Conservation (phyloP, 2,113 vertebrate species). For the Hassar affinis region DNA sequence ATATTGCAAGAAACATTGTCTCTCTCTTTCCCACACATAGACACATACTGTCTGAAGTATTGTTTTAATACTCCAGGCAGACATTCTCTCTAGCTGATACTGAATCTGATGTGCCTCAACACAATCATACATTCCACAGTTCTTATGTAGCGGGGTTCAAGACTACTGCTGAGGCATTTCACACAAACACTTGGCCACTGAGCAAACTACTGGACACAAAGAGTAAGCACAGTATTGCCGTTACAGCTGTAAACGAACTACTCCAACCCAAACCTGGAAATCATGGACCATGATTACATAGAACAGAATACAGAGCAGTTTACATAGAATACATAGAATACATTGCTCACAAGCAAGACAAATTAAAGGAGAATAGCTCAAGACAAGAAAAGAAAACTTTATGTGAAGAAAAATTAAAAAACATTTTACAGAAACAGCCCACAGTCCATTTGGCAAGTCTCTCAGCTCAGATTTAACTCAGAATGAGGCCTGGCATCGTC, state of each 20-base stretch:
- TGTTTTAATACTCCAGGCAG: neutral
- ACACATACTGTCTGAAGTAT: neutral
- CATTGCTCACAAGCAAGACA: neutral
- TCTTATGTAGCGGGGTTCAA: conserved; percentile 56
- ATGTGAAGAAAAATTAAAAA: neutral
- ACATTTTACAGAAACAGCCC: neutral
- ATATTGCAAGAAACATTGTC: neutral
- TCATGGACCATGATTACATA: neutral
- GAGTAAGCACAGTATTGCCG: neutral
- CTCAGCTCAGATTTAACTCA: no score
- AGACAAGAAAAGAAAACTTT: neutral
- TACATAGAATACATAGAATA: no score
- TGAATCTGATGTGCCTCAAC: conserved; percentile 27
- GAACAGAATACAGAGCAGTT: no score
- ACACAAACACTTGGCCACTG: neutral
- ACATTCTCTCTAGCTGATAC: conserved; percentile 25
- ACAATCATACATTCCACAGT: conserved; percentile 46
- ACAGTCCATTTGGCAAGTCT: neutral
- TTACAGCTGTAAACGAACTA: neutral
- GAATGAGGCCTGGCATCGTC: no score
- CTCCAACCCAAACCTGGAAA: neutral
- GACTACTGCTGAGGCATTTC: conserved; percentile 28
- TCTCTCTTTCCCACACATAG: neutral
- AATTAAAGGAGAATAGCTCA: neutral
- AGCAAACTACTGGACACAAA: neutral